Conservation (phyloP, 2,113 vertebrate genomes). For the Myiozetetes cayanensis region DNA sequence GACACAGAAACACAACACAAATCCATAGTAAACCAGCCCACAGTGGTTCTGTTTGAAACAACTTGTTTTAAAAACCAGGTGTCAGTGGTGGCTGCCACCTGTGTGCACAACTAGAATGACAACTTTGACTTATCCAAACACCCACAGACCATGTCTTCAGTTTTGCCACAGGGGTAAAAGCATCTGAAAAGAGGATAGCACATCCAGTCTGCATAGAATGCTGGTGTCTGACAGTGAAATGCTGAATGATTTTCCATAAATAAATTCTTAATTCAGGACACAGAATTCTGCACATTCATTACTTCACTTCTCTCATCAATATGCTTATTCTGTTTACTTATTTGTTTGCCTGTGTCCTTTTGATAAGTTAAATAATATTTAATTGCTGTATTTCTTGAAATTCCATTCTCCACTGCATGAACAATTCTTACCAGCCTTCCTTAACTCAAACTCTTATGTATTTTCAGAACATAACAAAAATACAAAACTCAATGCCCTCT, state of each 20-base stretch:
- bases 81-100: background rate
- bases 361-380: background rate
- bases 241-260: background rate
- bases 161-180: background rate
- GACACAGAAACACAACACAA: background rate
- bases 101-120: background rate
- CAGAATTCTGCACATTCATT: background rate
- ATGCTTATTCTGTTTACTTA: background rate
- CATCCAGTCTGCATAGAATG: background rate
- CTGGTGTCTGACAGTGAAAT: background rate
- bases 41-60: background rate
- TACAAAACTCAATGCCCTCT: rapidly evolving
- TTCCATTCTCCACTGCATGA: background rate
- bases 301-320: background rate
- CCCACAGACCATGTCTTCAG: rapidly evolving
- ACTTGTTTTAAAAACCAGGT: background rate
- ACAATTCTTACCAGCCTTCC: background rate
- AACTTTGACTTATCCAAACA: background rate
- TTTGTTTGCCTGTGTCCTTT: background rate
- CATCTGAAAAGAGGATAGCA: background rate
- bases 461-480: background rate
- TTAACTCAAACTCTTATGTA: background rate
- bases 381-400: background rate
- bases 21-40: background rate
- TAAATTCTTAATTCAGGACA: background rate